Percentiles rank a stretch among this genome's conserved stretches.
Conservation (phyloP, 2,888 invertebrate species). For the Gandaritis pyraliata region DNA sequence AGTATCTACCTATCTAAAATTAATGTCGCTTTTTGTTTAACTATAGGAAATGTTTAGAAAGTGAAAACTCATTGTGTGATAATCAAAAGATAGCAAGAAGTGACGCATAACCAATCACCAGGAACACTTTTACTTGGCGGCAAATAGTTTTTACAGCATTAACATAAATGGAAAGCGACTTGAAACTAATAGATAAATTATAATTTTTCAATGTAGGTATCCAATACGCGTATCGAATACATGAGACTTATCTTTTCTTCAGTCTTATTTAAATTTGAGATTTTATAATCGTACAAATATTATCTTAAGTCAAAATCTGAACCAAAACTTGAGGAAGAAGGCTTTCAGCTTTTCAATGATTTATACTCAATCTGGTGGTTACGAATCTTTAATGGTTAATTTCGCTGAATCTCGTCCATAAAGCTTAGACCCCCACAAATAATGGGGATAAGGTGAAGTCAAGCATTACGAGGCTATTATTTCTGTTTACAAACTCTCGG, state of each 20-base stretch:
- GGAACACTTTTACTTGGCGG: constrained; percentile 47
- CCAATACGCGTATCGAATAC: no score
- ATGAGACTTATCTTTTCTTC: no score
- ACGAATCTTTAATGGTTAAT: constrained; percentile 9
- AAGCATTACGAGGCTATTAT: neutral
- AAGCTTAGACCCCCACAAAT: constrained; percentile 10
- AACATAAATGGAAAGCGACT: constrained; percentile 31
- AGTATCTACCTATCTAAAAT: constrained; percentile 7
- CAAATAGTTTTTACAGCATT: constrained; percentile 34
- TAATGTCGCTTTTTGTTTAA: constrained; percentile 24
- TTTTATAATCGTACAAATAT: neutral
- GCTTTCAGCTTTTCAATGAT: constrained; percentile 3
- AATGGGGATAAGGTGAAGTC: neutral
- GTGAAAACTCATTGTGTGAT: constrained; percentile 47
- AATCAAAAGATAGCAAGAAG: constrained; percentile 46
- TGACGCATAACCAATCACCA: constrained; percentile 36
- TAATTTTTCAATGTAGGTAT: neutral
- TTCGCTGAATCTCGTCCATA: constrained; percentile 8
- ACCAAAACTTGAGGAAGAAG: neutral
- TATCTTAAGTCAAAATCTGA: neutral
- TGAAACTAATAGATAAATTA: constrained; percentile 11
- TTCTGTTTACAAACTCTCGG: no score
- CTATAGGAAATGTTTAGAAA: constrained; percentile 46
- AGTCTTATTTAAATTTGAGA: no score
- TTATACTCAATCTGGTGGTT: constrained; percentile 5